phyloP scores from a whole-genome alignment of 2,888 invertebrate species.

The Deroplatys truncata region DNA sequence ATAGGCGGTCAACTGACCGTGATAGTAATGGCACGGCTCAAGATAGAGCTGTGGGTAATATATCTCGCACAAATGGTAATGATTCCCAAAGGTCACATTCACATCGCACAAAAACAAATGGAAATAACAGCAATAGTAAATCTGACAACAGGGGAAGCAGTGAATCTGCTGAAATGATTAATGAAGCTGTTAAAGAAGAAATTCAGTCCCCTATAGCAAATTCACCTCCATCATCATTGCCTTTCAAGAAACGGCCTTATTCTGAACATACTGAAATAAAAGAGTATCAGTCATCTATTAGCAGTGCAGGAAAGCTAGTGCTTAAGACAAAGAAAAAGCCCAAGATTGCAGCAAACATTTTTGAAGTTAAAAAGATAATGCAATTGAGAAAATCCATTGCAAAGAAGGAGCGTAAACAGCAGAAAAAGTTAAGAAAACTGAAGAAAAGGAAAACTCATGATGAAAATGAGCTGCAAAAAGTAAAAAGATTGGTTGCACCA shows the following conservation, averaged over 20 bases:
- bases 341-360: slow-evolving; percentile 63
- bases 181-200: slow-evolving; percentile 17
- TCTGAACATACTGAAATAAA: not conserved
- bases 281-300: slow-evolving; percentile 37
- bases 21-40: slow-evolving; percentile 62
- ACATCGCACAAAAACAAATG: not conserved
- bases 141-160: slow-evolving; percentile 8
- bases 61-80: slow-evolving; percentile 4
- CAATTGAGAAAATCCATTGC: slow-evolving; percentile 62
- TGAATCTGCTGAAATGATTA: not conserved
- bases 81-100: slow-evolving; percentile 10
- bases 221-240: slow-evolving; percentile 31
- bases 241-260: slow-evolving; percentile 40
- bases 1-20: slow-evolving; percentile 69
- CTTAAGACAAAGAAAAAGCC: slow-evolving; percentile 56
- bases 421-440: slow-evolving; percentile 38
- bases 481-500: not conserved
- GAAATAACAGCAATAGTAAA: not conserved
- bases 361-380: slow-evolving; percentile 62
- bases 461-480: not conserved
- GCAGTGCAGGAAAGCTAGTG: slow-evolving; percentile 44
- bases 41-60: slow-evolving; percentile 11
- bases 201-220: not conserved
- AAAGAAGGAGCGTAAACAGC: slow-evolving; percentile 47
- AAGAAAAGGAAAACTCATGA: not conserved